Conservation (phyloP, 2,888 invertebrate genomes). For the Sacculina carcini region DNA sequence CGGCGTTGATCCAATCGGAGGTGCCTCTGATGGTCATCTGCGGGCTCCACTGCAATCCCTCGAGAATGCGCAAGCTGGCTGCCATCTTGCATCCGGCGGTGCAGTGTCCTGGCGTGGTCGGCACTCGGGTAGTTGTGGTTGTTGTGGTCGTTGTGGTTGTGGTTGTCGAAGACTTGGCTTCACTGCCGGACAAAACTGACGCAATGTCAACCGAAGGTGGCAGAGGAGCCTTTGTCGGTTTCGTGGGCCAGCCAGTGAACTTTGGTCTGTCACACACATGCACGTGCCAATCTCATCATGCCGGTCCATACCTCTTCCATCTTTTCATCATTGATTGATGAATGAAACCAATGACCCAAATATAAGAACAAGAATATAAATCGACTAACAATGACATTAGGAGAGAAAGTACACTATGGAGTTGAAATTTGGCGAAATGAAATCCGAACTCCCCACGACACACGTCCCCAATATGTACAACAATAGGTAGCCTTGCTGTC, state of each 20-base stretch:
- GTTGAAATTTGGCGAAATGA: too few relatives aligned
- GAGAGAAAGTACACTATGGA: too few relatives aligned
- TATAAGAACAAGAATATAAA: too few relatives aligned
- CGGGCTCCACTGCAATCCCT: conserved; percentile 12
- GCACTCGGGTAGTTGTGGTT: conserved; percentile 10
- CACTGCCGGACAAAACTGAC: not conserved
- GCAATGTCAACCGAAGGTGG: too few relatives aligned
- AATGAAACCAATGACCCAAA: too few relatives aligned
- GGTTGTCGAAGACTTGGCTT: conserved; percentile 6
- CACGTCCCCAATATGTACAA: too few relatives aligned
- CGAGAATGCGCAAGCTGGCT: conserved; percentile 10
- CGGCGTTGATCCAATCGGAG: conserved; percentile 11
- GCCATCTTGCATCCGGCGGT: conserved; percentile 12
- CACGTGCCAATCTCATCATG: too few relatives aligned
- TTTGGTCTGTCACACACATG: conserved; percentile 3
- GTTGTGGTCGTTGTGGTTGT: conserved; percentile 13
- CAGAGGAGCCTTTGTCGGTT: not conserved
- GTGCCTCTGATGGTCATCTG: conserved; percentile 12
- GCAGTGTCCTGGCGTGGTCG: conserved; percentile 13
- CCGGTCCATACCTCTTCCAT: too few relatives aligned
- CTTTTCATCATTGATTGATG: too few relatives aligned
- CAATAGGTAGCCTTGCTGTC: too few relatives aligned
- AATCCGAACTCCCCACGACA: too few relatives aligned
- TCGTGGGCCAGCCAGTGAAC: conserved; percentile 7
- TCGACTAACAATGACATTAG: too few relatives aligned